Percentiles rank a stretch among this genome's conserved stretches.
Evolutionary conservation across 2,797 vertebrate species (phyloP).

Genomic region (Falco novaeseelandiae): DNA sequence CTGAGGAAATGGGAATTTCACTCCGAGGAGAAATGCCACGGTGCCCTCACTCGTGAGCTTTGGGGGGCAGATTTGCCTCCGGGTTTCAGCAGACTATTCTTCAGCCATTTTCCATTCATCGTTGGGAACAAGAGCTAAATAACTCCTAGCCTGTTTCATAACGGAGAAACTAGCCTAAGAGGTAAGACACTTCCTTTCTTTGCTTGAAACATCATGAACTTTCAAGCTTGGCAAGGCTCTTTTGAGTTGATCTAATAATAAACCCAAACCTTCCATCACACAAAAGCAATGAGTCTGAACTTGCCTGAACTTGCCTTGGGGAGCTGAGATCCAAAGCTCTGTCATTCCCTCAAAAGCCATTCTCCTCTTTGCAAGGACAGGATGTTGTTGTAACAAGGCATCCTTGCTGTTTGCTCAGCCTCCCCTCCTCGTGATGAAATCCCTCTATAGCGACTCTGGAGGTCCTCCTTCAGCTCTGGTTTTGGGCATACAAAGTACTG

Average conservation of each 20-base stretch:
- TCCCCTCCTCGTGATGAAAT: slow-evolving; percentile 50
- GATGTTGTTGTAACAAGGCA: slow-evolving; percentile 60
- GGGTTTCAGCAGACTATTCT: background rate
- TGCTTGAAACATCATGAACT: slow-evolving; percentile 57
- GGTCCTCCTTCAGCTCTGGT: slow-evolving; percentile 39
- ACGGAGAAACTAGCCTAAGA: background rate
- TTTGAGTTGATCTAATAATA: slow-evolving; percentile 59
- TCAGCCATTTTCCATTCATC: slow-evolving; percentile 39
- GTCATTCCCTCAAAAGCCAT: slow-evolving; percentile 65
- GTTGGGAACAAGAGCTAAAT: background rate
- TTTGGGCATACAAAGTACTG: slow-evolving; percentile 37
- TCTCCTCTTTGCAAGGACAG: slow-evolving; percentile 61
- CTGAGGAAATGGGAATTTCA: background rate
- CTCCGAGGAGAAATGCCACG: rapidly evolving
- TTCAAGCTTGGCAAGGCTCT: slow-evolving; percentile 63
- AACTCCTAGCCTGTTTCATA: background rate
- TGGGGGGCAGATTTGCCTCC: background rate
- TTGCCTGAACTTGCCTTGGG: slow-evolving; percentile 56
- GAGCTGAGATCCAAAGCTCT: slow-evolving; percentile 64
- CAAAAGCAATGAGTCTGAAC: slow-evolving; percentile 61
- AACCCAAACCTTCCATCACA: slow-evolving; percentile 40
- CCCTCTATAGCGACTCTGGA: slow-evolving; percentile 63
- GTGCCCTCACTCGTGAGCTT: background rate
- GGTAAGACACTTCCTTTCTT: slow-evolving; percentile 47
- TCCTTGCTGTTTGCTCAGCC: slow-evolving; percentile 54